These are phyloP conservation scores for Notiomystis cincta DNA, from an alignment of 2,113 vertebrate species.

Conservation along the genomic window DNA sequence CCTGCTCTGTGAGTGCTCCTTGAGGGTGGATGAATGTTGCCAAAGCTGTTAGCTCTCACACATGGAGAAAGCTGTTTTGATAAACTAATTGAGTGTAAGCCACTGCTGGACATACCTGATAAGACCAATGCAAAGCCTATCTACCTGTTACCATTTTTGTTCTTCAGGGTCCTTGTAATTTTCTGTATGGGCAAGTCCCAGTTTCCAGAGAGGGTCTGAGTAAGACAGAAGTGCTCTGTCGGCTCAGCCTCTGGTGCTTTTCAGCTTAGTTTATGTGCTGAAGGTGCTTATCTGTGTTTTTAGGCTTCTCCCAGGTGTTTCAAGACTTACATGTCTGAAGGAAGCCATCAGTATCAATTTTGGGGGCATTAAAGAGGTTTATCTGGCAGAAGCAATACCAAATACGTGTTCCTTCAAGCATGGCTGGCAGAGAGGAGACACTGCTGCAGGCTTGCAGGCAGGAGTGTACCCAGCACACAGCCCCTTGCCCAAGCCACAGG, in stretches of 20 bases:
- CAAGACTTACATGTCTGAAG: neutral
- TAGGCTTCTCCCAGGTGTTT: neutral
- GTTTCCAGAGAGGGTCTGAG: neutral
- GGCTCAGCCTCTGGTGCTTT: neutral
- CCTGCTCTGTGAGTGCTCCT: neutral
- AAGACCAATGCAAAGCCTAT: neutral
- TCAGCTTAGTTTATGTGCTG: neutral
- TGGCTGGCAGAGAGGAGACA: neutral
- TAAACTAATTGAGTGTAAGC: neutral
- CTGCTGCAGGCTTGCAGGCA: neutral
- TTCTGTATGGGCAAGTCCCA: neutral
- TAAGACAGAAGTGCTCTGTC: neutral
- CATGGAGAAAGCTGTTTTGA: neutral
- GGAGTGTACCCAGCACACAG: neutral
- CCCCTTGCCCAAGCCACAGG: neutral
- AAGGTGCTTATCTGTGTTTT: neutral
- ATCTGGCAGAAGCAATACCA: neutral
- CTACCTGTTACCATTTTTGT: neutral
- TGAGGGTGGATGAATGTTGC: neutral
- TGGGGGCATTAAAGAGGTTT: neutral
- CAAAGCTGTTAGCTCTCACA: neutral
- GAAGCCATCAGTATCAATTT: neutral
- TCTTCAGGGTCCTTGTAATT: neutral
- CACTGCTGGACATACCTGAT: neutral
- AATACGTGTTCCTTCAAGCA: neutral